Percentiles rank a stretch among this genome's conserved stretches.
These are phyloP conservation scores for Rhegmatorhina hoffmannsi DNA, from an alignment of 2,113 vertebrate genomes.

Conservation along the genomic window DNA sequence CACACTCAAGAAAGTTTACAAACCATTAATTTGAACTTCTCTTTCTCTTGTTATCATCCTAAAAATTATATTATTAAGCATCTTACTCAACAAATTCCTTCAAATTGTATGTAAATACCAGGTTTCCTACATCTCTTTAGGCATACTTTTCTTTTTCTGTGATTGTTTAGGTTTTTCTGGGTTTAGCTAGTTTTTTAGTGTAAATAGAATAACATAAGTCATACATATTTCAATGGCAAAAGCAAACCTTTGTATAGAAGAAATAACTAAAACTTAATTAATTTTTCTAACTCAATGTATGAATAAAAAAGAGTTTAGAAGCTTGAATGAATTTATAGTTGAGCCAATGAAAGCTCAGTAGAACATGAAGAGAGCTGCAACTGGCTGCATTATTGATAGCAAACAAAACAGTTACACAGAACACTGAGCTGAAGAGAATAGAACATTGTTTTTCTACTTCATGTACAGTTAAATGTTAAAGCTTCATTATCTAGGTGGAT, in stretches of 20 bases:
- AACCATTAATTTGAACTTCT: neutral
- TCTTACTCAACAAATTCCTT: neutral
- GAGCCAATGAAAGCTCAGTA: neutral
- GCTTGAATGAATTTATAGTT: neutral
- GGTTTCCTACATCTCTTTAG: neutral
- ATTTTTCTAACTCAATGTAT: neutral
- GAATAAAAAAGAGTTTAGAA: neutral
- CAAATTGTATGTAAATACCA: neutral
- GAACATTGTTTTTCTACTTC: neutral
- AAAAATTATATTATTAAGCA: neutral
- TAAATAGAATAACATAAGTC: neutral
- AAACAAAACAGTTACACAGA: neutral
- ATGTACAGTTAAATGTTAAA: neutral
- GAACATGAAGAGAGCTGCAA: neutral
- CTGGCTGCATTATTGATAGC: neutral
- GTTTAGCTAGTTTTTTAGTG: neutral
- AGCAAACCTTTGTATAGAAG: neutral
- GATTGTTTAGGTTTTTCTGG: fast-evolving
- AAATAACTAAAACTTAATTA: neutral
- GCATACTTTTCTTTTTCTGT: neutral
- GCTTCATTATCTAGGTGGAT: neutral
- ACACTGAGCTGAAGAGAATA: neutral
- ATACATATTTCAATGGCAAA: neutral
- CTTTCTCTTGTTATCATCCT: neutral
- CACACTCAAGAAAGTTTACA: neutral